phyloP scores from a whole-genome alignment of 2,888 invertebrate species.

The Gibbula magus region DNA sequence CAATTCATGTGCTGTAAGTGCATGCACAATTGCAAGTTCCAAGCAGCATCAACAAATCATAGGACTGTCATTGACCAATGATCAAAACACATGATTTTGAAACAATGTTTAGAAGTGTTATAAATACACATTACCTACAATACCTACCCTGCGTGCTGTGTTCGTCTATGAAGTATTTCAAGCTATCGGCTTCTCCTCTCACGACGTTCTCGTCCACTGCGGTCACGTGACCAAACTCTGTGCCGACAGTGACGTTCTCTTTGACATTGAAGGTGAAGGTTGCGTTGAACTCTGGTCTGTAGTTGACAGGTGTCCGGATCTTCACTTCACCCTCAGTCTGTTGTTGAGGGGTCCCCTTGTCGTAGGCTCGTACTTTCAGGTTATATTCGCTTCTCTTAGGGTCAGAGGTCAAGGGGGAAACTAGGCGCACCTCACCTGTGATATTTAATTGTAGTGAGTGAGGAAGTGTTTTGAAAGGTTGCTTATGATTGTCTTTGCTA shows the following conservation, averaged over 20 bases:
- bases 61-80: no score
- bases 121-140: no score
- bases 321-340: neutral
- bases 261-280: conserved; percentile 7
- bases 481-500: no score
- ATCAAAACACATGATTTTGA: no score
- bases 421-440: conserved; percentile 4
- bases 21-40: no score
- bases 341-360: conserved; percentile 25
- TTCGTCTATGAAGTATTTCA: neutral
- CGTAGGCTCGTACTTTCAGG: conserved; percentile 18
- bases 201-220: conserved; percentile 3
- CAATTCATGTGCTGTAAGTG: no score
- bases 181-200: neutral
- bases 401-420: conserved; percentile 14
- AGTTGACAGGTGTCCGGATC: conserved; percentile 28
- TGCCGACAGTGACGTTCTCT: conserved; percentile 22
- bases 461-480: no score
- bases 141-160: neutral
- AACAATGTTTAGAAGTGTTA: no score
- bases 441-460: neutral
- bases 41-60: no score
- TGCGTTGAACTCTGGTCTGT: neutral
- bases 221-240: conserved; percentile 11
- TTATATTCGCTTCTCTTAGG: conserved; percentile 24